These are phyloP conservation scores for Sturnira hondurensis DNA, from an alignment of 2,113 vertebrate species.

Conservation along the genomic window DNA sequence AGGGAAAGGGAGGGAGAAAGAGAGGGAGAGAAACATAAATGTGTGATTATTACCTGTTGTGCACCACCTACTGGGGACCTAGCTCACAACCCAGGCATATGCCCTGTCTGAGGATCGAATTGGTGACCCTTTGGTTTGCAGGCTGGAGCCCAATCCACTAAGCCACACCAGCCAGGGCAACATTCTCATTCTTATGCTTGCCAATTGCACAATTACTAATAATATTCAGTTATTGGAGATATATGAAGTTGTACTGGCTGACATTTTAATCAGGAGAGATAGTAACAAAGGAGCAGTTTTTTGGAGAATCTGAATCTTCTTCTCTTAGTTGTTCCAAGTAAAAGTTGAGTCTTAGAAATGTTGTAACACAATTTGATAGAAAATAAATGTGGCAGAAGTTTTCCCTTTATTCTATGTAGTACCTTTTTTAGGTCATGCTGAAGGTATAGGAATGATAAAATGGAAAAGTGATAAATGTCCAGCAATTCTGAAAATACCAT, in stretches of 20 bases:
- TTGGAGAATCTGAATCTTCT: not conserved
- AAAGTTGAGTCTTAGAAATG: slow-evolving; percentile 14
- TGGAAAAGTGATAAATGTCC: slow-evolving; percentile 20
- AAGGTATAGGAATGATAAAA: not conserved
- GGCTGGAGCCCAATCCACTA: too few species aligned
- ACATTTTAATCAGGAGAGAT: slow-evolving; percentile 17
- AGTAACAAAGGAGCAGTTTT: not conserved
- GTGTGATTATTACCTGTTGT: too few species aligned
- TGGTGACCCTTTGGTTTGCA: too few species aligned
- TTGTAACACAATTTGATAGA: not conserved
- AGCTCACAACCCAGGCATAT: too few species aligned
- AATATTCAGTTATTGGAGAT: not conserved
- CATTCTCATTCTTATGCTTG: slow-evolving; percentile 16
- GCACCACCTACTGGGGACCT: too few species aligned
- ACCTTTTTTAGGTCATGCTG: not conserved
- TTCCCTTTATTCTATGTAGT: not conserved
- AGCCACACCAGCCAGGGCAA: not conserved
- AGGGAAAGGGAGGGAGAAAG: too few species aligned
- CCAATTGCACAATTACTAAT: not conserved
- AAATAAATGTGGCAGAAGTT: not conserved
- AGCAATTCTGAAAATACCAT: slow-evolving; percentile 3
- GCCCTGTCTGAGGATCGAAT: too few species aligned
- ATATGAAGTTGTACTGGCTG: not conserved
- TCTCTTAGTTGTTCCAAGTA: not conserved
- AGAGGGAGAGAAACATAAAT: too few species aligned